Percentiles rank a stretch among this genome's conserved stretches.
phyloP scores from a whole-genome alignment of 2,888 invertebrate genomes.

The Scaptomyza cyrtandrae region DNA sequence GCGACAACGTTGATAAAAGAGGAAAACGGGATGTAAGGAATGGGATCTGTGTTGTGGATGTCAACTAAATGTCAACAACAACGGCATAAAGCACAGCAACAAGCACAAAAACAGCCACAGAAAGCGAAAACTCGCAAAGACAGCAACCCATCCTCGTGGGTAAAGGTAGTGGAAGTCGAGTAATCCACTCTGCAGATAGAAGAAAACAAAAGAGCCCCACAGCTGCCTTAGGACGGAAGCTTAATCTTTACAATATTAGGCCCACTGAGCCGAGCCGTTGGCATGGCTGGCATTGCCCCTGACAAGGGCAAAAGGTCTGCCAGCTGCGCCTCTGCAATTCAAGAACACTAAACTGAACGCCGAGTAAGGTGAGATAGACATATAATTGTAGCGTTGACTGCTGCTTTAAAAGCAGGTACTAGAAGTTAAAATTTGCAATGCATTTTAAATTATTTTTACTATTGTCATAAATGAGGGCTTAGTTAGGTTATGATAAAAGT shows the following conservation, averaged over 20 bases:
- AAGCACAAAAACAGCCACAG: constrained; percentile 12
- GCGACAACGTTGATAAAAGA: background rate
- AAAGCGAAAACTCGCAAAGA: constrained; percentile 40
- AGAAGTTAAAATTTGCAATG: constrained; percentile 14
- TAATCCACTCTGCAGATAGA: constrained; percentile 43
- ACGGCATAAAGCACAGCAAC: constrained; percentile 42
- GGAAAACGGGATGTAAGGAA: background rate
- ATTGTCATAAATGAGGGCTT: constrained; percentile 1
- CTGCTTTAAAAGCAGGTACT: background rate
- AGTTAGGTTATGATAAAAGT: too few species aligned
- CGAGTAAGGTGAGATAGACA: background rate
- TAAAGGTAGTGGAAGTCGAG: constrained; percentile 18
- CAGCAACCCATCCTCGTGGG: constrained; percentile 7
- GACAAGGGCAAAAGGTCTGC: constrained; percentile 34
- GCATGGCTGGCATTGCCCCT: constrained; percentile 65
- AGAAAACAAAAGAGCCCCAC: constrained; percentile 39
- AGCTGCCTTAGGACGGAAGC: constrained; percentile 24
- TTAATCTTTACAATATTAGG: constrained; percentile 40
- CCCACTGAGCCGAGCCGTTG: constrained; percentile 21
- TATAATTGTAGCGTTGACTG: background rate
- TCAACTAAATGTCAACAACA: constrained; percentile 76
- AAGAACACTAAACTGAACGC: constrained; percentile 43
- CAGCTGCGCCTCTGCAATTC: constrained; percentile 31
- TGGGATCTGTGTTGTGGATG: constrained; percentile 42
- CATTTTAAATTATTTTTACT: constrained; percentile 40